These are phyloP conservation scores for Cynocephalus volans DNA, from an alignment of 2,113 vertebrate genomes.

Conservation along the genomic window DNA sequence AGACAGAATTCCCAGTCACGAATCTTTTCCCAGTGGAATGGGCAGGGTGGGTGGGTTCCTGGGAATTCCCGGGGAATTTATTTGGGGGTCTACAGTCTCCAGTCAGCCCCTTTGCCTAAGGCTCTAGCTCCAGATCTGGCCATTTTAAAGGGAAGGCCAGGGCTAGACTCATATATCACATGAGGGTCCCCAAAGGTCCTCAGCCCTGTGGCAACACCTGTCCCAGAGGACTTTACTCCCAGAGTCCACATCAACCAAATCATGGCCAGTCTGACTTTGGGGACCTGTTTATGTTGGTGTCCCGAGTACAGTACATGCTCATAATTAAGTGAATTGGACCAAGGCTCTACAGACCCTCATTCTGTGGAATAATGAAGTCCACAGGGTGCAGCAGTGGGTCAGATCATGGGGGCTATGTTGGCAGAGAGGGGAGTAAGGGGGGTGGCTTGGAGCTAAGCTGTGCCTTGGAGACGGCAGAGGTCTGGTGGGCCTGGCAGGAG, in stretches of 20 bases:
- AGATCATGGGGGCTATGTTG: neutral
- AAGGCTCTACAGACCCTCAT: neutral
- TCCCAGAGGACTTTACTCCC: neutral
- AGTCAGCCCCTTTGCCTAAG: neutral
- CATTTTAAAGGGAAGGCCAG: neutral
- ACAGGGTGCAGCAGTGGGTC: neutral
- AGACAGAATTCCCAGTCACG: slow-evolving; percentile 13
- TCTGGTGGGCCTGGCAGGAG: too few relatives aligned
- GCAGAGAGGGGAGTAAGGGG: neutral
- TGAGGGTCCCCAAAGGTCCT: neutral
- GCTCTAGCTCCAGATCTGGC: neutral
- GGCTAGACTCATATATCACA: neutral
- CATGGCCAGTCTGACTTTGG: neutral
- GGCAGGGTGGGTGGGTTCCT: neutral
- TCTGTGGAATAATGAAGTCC: neutral
- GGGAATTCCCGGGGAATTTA: neutral
- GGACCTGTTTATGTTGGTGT: neutral
- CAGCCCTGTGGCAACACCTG: too few relatives aligned
- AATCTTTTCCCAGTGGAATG: neutral
- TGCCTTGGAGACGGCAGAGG: neutral
- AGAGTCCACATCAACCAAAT: neutral
- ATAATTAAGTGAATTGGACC: neutral
- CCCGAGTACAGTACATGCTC: neutral
- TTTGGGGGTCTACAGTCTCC: neutral
- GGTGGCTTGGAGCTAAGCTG: neutral